A percentile compares a stretch with the other conserved stretches of the same genome.
Evolutionary conservation across 2,888 invertebrate species (phyloP).

Genomic region (Drosophila kokeensis): DNA sequence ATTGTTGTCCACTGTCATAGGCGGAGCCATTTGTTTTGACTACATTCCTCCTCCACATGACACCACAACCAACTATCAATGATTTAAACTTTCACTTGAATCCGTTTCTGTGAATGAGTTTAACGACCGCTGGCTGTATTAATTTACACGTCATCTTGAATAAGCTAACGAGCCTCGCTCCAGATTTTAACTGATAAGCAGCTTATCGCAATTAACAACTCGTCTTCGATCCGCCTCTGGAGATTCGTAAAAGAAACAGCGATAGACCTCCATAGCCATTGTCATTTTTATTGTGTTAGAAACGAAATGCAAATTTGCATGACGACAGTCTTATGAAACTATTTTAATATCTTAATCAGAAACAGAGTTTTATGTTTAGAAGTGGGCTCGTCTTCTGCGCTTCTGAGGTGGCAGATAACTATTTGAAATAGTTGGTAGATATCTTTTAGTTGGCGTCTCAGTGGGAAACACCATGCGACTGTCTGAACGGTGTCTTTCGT

Average conservation of each 20-base stretch:
- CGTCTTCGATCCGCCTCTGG: constrained; percentile 9
- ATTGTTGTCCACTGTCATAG: constrained; percentile 56
- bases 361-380: constrained; percentile 8
- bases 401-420: constrained; percentile 50
- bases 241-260: constrained; percentile 22
- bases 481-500: constrained; percentile 55
- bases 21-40: constrained; percentile 54
- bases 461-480: constrained; percentile 64
- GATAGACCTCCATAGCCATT: constrained; percentile 36
- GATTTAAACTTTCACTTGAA: constrained; percentile 61
- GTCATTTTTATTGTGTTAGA: constrained; percentile 53
- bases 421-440: constrained; percentile 35
- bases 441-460: constrained; percentile 27
- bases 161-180: constrained; percentile 52
- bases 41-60: constrained; percentile 2
- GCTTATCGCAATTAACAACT: constrained; percentile 64
- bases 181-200: constrained; percentile 65
- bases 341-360: constrained; percentile 66
- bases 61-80: constrained; percentile 7
- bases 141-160: constrained; percentile 68
- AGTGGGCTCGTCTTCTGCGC: constrained; percentile 40
- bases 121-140: constrained; percentile 63
- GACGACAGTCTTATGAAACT: constrained; percentile 59
- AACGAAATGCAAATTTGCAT: constrained; percentile 28
- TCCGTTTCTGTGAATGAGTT: constrained; percentile 60